phyloP scores from a whole-genome alignment of 2,888 invertebrate genomes.

The Allygus modestus region DNA sequence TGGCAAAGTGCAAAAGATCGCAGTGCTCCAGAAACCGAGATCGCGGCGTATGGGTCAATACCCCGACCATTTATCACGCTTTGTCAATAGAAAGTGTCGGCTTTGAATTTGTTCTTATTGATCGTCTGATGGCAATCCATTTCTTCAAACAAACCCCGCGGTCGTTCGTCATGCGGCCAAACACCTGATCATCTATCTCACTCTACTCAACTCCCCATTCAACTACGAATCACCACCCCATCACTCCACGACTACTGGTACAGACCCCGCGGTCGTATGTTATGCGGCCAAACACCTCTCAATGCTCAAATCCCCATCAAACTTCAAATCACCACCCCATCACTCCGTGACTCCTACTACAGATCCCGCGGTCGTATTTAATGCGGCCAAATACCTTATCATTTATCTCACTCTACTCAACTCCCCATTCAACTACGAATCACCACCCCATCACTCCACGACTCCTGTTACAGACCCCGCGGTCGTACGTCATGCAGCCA shows the following conservation, averaged over 20 bases:
- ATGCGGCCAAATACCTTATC: not conserved
- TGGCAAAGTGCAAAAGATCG: slow-evolving; percentile 15
- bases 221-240: slow-evolving; percentile 5
- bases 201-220: not conserved
- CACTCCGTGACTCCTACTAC: not conserved
- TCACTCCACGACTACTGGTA: not conserved
- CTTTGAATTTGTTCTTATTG: slow-evolving; percentile 58
- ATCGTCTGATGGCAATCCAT: slow-evolving; percentile 52
- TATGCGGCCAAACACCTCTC: not conserved
- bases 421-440: not conserved
- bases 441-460: not conserved
- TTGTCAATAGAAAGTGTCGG: slow-evolving; percentile 60
- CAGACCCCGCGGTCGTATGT: not conserved
- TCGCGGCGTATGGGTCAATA: slow-evolving; percentile 42
- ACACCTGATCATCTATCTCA: slow-evolving; percentile 22
- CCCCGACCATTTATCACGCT: slow-evolving; percentile 49
- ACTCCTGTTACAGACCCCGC: not conserved
- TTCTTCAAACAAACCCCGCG: slow-evolving; percentile 56
- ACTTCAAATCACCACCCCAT: not conserved
- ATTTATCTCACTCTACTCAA: slow-evolving; percentile 15
- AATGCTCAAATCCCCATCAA: not conserved
- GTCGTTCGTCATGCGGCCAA: slow-evolving; percentile 43
- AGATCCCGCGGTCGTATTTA: not conserved
- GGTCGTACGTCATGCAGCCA: not conserved
- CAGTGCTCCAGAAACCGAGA: slow-evolving; percentile 48